These are phyloP conservation scores for Scomber colias DNA, from an alignment of 2,113 vertebrate genomes.

Conservation along the genomic window DNA sequence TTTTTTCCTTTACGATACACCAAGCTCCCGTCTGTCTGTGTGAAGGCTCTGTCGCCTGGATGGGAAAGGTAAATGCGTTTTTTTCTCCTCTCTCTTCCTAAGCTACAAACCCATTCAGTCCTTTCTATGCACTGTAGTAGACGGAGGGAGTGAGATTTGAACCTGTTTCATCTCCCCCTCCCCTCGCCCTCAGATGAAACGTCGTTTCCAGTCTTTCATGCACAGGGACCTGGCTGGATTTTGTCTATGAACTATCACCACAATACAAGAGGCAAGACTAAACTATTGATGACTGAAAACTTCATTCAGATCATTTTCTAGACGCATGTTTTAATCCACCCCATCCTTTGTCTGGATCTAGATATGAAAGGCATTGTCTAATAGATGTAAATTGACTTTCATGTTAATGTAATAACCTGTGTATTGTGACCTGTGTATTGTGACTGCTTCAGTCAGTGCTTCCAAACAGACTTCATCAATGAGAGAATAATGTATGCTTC, in stretches of 20 bases:
- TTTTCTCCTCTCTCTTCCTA: constrained; percentile 25
- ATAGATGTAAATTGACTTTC: constrained; percentile 13
- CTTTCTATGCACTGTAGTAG: constrained; percentile 27
- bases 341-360: neutral
- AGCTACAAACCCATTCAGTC: constrained; percentile 50
- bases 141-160: constrained; percentile 53
- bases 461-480: constrained; percentile 28
- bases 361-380: constrained; percentile 3
- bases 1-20: constrained; percentile 30
- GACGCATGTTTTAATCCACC: constrained; percentile 15
- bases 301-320: constrained; percentile 12
- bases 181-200: constrained; percentile 27
- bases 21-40: constrained; percentile 44
- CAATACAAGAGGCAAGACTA: neutral
- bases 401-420: neutral
- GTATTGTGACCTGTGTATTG: constrained; percentile 27
- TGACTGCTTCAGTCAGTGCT: constrained; percentile 41
- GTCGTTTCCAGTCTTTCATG: constrained; percentile 36
- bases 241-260: neutral
- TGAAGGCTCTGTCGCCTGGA: constrained; percentile 57
- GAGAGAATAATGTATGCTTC: neutral
- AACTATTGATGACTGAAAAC: neutral
- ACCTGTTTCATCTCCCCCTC: constrained; percentile 50
- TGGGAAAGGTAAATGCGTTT: constrained; percentile 68
- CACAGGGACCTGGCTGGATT: constrained; percentile 6